These are phyloP conservation scores for Protodeltote pygarga DNA, from an alignment of 2,888 invertebrate species.

Conservation along the genomic window DNA sequence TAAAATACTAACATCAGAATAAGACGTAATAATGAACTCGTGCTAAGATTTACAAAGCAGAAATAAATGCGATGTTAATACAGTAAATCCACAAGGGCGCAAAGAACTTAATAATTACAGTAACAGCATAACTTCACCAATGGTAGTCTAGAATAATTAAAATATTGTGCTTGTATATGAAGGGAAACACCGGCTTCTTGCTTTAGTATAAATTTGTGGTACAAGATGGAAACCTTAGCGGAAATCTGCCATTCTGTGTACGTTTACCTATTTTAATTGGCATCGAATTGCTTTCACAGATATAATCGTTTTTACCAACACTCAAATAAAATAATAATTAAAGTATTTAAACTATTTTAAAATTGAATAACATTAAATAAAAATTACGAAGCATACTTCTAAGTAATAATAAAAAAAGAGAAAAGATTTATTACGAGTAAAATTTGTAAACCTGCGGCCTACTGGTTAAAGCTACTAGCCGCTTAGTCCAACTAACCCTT, in stretches of 20 bases:
- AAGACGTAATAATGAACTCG: not conserved
- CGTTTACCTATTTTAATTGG: not conserved
- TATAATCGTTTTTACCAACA: too few relatives aligned
- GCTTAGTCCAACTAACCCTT: too few relatives aligned
- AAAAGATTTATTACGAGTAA: too few relatives aligned
- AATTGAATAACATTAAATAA: too few relatives aligned
- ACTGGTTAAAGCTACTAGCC: too few relatives aligned
- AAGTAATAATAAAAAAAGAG: too few relatives aligned
- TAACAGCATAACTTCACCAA: slow-evolving; percentile 60
- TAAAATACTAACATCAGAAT: too few relatives aligned
- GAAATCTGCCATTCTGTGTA: not conserved
- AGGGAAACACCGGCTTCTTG: slow-evolving; percentile 54
- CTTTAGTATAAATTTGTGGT: slow-evolving; percentile 41
- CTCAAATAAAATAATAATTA: too few relatives aligned
- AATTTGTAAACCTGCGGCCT: too few relatives aligned
- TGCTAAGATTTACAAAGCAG: slow-evolving; percentile 14
- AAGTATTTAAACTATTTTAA: too few relatives aligned
- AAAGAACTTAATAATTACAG: slow-evolving; percentile 65
- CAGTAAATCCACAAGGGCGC: slow-evolving; percentile 28
- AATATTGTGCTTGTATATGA: slow-evolving; percentile 65
- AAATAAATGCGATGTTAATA: slow-evolving; percentile 34
- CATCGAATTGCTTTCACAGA: too few relatives aligned
- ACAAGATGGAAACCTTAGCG: slow-evolving; percentile 1
- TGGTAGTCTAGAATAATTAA: slow-evolving; percentile 71
- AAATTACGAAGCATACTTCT: too few relatives aligned